A percentile compares a stretch with the other conserved stretches of the same genome.
phyloP scores from a whole-genome alignment of 1,140 invertebrate species.

The Calephelis nemesis region DNA sequence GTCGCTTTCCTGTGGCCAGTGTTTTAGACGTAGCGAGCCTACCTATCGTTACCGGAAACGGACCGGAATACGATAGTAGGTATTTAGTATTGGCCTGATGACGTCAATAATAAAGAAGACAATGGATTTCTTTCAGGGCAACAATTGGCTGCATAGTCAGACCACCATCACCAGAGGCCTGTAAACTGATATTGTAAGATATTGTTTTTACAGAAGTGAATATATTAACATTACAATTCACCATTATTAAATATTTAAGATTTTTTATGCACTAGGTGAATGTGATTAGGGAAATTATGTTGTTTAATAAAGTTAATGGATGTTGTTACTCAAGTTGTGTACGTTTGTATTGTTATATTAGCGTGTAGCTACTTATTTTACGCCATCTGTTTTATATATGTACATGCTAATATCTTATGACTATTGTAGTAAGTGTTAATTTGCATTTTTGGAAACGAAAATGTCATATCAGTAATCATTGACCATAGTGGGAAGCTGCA shows the following conservation, averaged over 20 bases:
- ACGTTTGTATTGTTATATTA: conserved; percentile 48
- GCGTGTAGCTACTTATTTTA: conserved; percentile 34
- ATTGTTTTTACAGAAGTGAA: conserved; percentile 15
- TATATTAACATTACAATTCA: conserved; percentile 6
- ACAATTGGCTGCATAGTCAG: no score
- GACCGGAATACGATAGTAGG: no score
- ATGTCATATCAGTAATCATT: conserved; percentile 7
- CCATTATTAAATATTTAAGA: background rate
- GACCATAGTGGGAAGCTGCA: conserved; percentile 1
- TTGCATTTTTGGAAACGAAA: conserved; percentile 13
- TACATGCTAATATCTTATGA: conserved; percentile 17
- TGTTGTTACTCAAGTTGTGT: conserved; percentile 40
- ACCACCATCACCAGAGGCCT: no score
- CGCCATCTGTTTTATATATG: conserved; percentile 3
- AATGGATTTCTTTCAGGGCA: no score
- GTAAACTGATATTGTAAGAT: background rate
- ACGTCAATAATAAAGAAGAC: no score
- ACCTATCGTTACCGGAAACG: no score
- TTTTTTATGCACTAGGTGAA: conserved; percentile 6
- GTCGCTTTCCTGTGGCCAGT: no score
- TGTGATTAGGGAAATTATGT: conserved; percentile 16
- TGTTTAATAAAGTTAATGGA: conserved; percentile 18
- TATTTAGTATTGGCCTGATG: no score
- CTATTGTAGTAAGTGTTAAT: conserved; percentile 6
- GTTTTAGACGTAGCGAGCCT: no score